A percentile compares a stretch with the other conserved stretches of the same genome.
These are phyloP conservation scores for Microplitis manilae DNA, from an alignment of 2,888 invertebrate species.

Conservation along the genomic window DNA sequence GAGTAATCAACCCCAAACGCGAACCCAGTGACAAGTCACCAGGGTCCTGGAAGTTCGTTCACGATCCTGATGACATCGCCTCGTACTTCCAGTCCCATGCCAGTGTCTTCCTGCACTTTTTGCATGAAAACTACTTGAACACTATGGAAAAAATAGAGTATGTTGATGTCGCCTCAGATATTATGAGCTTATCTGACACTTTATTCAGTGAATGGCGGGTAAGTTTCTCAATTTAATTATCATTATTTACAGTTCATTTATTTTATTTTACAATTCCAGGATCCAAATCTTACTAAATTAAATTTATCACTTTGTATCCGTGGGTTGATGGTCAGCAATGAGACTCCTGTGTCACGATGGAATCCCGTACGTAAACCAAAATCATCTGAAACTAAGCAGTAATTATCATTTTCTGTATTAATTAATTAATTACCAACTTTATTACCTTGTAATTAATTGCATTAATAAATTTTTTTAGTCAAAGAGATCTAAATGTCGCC, in stretches of 20 bases:
- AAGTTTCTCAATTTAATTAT: slow-evolving; percentile 55
- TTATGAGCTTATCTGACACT: slow-evolving; percentile 81
- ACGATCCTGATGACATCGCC: slow-evolving; percentile 79
- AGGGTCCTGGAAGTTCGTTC: slow-evolving; percentile 73
- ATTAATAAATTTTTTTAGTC: slow-evolving; percentile 49
- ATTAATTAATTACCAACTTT: slow-evolving; percentile 15
- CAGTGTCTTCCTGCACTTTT: slow-evolving; percentile 78
- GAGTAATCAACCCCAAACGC: slow-evolving; percentile 84
- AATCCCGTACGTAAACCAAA: slow-evolving; percentile 77
- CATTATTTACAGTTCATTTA: slow-evolving; percentile 14
- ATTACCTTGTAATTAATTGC: not conserved
- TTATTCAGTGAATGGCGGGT: slow-evolving; percentile 80
- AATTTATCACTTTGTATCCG: slow-evolving; percentile 73
- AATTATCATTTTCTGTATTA: slow-evolving; percentile 26
- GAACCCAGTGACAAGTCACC: slow-evolving; percentile 57
- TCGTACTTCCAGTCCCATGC: slow-evolving; percentile 81
- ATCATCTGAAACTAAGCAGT: slow-evolving; percentile 54
- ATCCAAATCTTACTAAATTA: slow-evolving; percentile 60
- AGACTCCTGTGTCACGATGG: slow-evolving; percentile 80
- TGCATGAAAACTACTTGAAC: slow-evolving; percentile 83
- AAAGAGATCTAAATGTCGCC: slow-evolving; percentile 59
- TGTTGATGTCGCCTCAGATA: slow-evolving; percentile 77
- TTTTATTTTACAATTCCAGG: slow-evolving; percentile 51
- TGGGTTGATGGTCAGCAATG: slow-evolving; percentile 82
- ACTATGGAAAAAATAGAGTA: slow-evolving; percentile 78